These are phyloP conservation scores for Gallinago jamesoni DNA, from an alignment of 2,113 vertebrate species.

Conservation along the genomic window DNA sequence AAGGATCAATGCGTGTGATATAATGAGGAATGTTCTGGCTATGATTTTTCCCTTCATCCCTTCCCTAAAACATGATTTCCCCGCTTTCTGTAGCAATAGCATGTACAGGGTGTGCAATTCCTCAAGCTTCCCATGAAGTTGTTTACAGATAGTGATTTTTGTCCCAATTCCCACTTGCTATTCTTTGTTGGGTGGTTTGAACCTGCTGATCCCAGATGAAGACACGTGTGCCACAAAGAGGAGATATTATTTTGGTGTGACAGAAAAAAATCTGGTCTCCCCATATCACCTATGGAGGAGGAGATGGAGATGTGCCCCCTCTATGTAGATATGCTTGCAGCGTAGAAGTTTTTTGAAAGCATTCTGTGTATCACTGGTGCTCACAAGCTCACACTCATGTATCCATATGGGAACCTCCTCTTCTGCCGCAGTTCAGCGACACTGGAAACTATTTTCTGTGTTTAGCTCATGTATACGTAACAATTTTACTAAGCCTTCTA, in stretches of 20 bases:
- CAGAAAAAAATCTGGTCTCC: not conserved
- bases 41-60: not conserved
- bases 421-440: not conserved
- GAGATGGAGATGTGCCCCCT: not conserved
- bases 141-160: not conserved
- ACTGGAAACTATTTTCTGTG: slow-evolving; percentile 27
- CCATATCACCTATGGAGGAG: not conserved
- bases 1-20: not conserved
- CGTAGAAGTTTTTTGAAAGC: not conserved
- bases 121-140: not conserved
- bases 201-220: not conserved
- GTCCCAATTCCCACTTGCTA: rapidly evolving
- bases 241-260: rapidly evolving
- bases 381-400: not conserved
- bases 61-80: not conserved
- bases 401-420: not conserved
- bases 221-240: not conserved
- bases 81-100: not conserved
- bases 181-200: not conserved
- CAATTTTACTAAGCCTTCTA: slow-evolving; percentile 31
- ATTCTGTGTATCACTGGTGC: not conserved
- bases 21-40: not conserved
- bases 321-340: not conserved
- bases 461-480: not conserved
- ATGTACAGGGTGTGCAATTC: not conserved